These are phyloP conservation scores for Mirza zaza DNA, from an alignment of 2,113 vertebrate genomes.

Conservation along the genomic window DNA sequence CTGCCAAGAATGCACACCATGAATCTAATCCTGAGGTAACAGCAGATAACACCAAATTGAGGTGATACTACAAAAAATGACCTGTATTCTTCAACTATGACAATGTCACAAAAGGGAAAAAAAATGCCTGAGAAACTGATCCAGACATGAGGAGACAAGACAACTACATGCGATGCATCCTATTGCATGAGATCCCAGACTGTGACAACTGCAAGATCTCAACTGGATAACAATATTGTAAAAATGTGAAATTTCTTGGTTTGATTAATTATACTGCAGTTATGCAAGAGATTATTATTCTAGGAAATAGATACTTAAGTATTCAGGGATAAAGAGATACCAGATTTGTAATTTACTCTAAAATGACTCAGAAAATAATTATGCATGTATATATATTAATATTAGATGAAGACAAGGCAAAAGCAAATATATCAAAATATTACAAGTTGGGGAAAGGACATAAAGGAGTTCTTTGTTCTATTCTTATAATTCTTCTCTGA, in stretches of 20 bases:
- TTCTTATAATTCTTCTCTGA: neutral
- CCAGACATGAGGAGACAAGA: neutral
- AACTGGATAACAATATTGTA: neutral
- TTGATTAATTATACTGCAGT: neutral
- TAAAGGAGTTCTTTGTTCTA: neutral
- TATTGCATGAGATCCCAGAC: neutral
- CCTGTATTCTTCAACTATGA: neutral
- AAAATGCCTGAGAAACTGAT: neutral
- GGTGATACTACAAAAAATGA: neutral
- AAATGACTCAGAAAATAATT: neutral
- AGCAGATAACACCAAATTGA: neutral
- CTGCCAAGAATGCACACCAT: neutral
- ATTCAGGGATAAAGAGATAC: neutral
- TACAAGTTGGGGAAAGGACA: neutral
- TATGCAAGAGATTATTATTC: neutral
- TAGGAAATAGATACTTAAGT: neutral
- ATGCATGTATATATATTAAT: neutral
- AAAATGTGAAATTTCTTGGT: conserved; percentile 9
- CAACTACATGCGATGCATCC: neutral
- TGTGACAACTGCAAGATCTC: neutral
- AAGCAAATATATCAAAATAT: neutral
- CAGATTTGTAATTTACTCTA: neutral
- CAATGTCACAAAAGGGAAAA: neutral
- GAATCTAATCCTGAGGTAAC: neutral
- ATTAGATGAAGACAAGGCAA: neutral